Evolutionary conservation across 23 tunicate genomes (phyloP).

Genomic region (Ciona savignyi): DNA sequence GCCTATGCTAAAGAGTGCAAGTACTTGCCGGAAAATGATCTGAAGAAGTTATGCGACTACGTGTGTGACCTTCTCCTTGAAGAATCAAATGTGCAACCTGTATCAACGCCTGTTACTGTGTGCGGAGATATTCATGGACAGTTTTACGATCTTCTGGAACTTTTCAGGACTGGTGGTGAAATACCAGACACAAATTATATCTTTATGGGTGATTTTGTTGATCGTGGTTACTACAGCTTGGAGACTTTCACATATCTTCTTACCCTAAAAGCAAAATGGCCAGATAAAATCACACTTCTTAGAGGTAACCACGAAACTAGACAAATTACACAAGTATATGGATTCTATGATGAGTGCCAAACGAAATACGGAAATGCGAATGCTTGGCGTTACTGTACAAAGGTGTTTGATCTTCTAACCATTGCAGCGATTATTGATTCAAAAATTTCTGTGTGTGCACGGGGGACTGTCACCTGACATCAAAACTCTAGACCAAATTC

Average conservation of each 20-base stretch:
- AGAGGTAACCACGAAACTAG: constrained; percentile 97
- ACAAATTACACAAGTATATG: constrained; percentile 97
- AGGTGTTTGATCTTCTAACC: constrained; percentile 93
- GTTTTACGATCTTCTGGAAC: constrained; percentile 93
- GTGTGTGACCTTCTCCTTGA: constrained; percentile 83
- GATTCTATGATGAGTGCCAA: constrained; percentile 96
- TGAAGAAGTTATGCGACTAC: constrained; percentile 84
- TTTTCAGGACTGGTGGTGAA: constrained; percentile 95
- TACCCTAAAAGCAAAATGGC: constrained; percentile 81
- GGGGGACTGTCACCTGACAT: constrained; percentile 97
- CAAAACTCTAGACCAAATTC: constrained; percentile 86
- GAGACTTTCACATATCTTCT: constrained; percentile 93
- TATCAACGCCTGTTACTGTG: constrained; percentile 93
- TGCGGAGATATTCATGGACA: constrained; percentile 99
- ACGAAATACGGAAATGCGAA: constrained; percentile 90
- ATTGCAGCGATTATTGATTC: constrained; percentile 96
- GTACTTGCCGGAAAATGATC: constrained; percentile 91
- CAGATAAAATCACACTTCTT: constrained; percentile 74
- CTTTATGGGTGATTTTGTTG: constrained; percentile 98
- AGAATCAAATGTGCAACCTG: constrained; percentile 98
- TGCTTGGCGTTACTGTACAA: constrained; percentile 98
- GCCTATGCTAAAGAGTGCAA: constrained; percentile 76
- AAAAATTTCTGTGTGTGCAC: constrained; percentile 91
- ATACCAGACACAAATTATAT: constrained; percentile 92
- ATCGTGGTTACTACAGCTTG: constrained; percentile 91